Conservation (phyloP, 2,888 invertebrate species). For the Diadegma fenestrale region DNA sequence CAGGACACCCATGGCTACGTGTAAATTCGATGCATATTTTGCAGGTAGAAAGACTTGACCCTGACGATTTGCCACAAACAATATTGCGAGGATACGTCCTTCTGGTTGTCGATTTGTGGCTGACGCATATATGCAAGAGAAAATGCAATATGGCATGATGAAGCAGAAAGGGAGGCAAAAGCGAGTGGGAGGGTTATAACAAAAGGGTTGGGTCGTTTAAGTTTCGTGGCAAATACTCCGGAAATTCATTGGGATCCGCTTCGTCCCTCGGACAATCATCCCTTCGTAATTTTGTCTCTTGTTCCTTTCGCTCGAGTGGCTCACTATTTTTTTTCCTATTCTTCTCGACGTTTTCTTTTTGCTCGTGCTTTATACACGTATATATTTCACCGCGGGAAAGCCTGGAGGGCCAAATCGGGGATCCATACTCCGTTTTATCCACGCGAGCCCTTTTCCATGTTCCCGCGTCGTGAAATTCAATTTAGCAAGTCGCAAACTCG, state of each 20-base stretch:
- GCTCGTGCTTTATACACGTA: neutral
- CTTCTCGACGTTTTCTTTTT: conserved; percentile 9
- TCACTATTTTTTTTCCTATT: conserved; percentile 35
- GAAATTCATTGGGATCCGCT: conserved; percentile 54
- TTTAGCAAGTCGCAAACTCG: conserved; percentile 66
- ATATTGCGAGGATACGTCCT: neutral
- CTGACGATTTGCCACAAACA: neutral
- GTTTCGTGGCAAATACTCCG: conserved; percentile 51
- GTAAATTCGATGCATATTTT: neutral
- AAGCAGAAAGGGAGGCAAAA: conserved; percentile 8
- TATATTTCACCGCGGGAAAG: neutral
- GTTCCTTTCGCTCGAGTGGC: conserved; percentile 30
- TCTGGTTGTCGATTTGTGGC: neutral
- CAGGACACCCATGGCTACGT: neutral
- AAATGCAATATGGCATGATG: conserved; percentile 16
- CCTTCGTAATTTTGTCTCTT: conserved; percentile 38
- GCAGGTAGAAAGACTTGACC: neutral
- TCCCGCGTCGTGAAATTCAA: conserved; percentile 56
- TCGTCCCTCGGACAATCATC: conserved; percentile 21
- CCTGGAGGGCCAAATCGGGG: conserved; percentile 23
- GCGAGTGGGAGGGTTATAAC: neutral
- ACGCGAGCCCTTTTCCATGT: conserved; percentile 31
- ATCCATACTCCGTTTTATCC: neutral
- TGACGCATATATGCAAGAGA: conserved; percentile 3
- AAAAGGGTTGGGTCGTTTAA: conserved; percentile 34